Conservation (phyloP, 2,797 vertebrate species). For the Smutsia temminckii region DNA sequence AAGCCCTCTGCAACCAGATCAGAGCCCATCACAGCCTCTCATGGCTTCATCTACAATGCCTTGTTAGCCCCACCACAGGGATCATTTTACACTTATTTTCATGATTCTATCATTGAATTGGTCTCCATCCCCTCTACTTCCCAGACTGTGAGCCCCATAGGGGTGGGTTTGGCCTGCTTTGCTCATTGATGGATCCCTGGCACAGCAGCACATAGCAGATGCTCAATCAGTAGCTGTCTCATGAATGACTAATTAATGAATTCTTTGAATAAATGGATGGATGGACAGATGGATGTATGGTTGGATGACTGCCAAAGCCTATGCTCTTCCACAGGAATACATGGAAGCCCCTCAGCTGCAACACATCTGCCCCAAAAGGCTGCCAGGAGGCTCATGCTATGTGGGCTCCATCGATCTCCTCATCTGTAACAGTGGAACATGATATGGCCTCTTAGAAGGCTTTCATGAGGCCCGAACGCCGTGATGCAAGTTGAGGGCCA, state of each 20-base stretch:
- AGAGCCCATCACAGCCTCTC: not conserved
- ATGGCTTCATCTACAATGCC: not conserved
- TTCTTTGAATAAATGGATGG: not conserved
- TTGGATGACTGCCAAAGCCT: not conserved
- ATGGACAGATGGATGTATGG: not conserved
- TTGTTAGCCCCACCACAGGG: no score
- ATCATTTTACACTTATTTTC: not conserved
- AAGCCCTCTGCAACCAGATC: not conserved
- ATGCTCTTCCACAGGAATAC: not conserved
- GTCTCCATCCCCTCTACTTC: not conserved
- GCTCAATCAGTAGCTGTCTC: not conserved
- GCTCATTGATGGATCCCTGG: not conserved
- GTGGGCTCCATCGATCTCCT: not conserved
- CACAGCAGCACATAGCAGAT: not conserved
- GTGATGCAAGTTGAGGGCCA: not conserved
- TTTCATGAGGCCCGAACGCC: not conserved
- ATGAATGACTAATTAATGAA: not conserved
- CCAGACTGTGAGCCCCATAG: not conserved
- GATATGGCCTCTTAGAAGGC: not conserved
- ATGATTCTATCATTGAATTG: not conserved
- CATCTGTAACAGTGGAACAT: not conserved
- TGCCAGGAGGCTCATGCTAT: not conserved
- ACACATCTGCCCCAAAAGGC: not conserved
- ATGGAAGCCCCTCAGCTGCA: not conserved
- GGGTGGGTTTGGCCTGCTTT: not conserved